Base-by-base conservation (phyloP, 2,797 vertebrate species). In the Ptychobarbus kaznakovi region DNA sequence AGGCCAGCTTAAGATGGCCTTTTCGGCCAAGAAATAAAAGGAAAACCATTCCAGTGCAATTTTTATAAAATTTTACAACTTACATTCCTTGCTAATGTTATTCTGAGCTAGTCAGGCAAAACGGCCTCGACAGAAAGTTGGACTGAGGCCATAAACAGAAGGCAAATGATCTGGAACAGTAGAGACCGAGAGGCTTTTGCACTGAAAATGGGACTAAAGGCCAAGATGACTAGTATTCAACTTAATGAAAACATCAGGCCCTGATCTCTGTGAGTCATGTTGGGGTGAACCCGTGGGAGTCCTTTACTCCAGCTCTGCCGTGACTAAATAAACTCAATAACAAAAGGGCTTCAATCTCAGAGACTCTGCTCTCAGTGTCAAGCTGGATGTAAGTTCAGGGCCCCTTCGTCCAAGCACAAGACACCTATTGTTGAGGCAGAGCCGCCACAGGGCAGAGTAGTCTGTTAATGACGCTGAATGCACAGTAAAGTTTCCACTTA, bases 121-220 rank as follows among this genome's bases (percentile, higher is more conserved):
- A 86, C 44, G 18, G 16, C 74, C 75, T 83, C 22, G 15, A 76
- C 38, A 77, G 76, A 85, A 83, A 61, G 46, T 66, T 89, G 87
- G 80, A 61, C 53, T 58, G 9, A 40, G 42, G 82, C 76, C 85
- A 88, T 87, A 51, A 49, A 77, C 69, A 88, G 75, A 86, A 88
- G 85, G 53, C 73, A 72, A 79, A 80, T 75, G 46, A 77, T 56
- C 51, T 46, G 80, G 69, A 87, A 83, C 70, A 81, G 22, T 40
- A 68, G 51, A 78, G 44, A 32, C 65, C 28, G 46, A 74, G 69
- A 81, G 86, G 22, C 69, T 80, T 76, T 42, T 51, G 68, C 38
- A n/a, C 61, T 78, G 32, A 75, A 86, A 86, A 70, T 80, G 20
- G 58, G 13, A 68, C 63, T 20, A 68, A 65, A 74, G 44, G 79